These are phyloP conservation scores for Pipra filicauda DNA, from an alignment of 2,113 vertebrate genomes.

Conservation along the genomic window DNA sequence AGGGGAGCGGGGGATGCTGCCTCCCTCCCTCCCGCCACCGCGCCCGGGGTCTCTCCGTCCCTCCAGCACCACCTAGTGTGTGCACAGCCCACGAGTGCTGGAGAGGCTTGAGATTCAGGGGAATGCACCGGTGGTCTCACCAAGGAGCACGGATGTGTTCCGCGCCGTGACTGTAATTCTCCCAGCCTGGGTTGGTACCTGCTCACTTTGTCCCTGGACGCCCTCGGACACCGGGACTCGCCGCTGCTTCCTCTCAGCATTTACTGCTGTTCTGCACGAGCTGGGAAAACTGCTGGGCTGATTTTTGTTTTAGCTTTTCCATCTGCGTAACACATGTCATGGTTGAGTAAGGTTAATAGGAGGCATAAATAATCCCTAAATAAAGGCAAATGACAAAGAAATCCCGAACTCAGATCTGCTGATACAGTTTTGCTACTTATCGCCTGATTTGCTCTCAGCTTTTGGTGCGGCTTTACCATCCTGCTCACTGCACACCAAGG, in stretches of 20 bases:
- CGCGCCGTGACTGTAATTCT: rapidly evolving
- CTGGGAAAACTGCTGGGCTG: neutral
- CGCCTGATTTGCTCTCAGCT: neutral
- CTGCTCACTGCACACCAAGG: rapidly evolving
- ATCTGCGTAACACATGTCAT: slow-evolving; percentile 8
- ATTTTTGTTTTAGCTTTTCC: neutral
- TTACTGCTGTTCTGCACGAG: neutral
- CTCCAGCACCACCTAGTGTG: slow-evolving; percentile 6
- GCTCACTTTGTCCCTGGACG: rapidly evolving
- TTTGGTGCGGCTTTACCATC: neutral
- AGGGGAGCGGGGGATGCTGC: neutral
- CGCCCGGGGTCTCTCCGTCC: neutral
- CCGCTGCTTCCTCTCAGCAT: neutral
- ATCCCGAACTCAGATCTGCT: slow-evolving; percentile 18
- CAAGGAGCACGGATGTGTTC: rapidly evolving
- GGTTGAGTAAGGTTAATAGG: slow-evolving; percentile 2
- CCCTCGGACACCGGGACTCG: rapidly evolving
- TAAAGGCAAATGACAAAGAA: slow-evolving; percentile 45
- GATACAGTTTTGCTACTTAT: neutral
- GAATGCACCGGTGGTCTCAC: rapidly evolving
- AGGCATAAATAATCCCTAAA: slow-evolving; percentile 30
- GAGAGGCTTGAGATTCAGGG: rapidly evolving
- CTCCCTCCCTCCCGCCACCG: neutral
- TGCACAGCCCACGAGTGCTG: neutral
- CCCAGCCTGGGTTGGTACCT: neutral